A percentile compares a stretch with the other conserved stretches of the same genome.
Conservation (phyloP, 2,888 invertebrate genomes). For the Charanyca ferruginea region DNA sequence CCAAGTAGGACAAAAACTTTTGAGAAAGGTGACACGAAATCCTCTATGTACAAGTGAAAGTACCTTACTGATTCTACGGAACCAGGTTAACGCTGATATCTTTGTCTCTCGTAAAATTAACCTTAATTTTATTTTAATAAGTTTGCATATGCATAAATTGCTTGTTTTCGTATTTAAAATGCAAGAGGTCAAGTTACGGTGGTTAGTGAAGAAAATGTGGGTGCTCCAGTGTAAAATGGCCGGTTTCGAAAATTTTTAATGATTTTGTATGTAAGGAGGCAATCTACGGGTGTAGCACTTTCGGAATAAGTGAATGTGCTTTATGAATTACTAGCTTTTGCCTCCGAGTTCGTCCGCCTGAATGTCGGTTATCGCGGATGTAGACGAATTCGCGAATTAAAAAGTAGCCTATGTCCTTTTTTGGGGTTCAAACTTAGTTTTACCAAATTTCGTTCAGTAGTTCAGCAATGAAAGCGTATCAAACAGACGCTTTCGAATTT, state of each 20-base stretch:
- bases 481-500: too few relatives aligned
- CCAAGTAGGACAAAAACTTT: constrained; percentile 21
- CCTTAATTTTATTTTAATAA: constrained; percentile 57
- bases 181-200: constrained; percentile 30
- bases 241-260: constrained; percentile 29
- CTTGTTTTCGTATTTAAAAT: constrained; percentile 38
- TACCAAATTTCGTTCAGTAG: too few relatives aligned
- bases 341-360: too few relatives aligned
- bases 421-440: too few relatives aligned
- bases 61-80: not conserved
- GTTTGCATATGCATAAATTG: constrained; percentile 46
- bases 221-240: not conserved
- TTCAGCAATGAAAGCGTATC: too few relatives aligned
- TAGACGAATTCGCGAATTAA: too few relatives aligned
- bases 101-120: constrained; percentile 56
- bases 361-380: too few relatives aligned
- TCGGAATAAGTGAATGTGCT: constrained; percentile 38
- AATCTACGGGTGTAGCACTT: constrained; percentile 47
- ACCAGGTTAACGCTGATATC: constrained; percentile 42
- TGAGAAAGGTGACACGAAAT: constrained; percentile 42
- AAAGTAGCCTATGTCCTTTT: too few relatives aligned
- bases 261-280: constrained; percentile 5
- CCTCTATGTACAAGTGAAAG: constrained; percentile 50
- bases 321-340: not conserved
- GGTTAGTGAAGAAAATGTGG: not conserved